Percentiles rank a stretch among this genome's conserved stretches.
These are phyloP conservation scores for Bradypodion ventrale DNA, from an alignment of 2,797 vertebrate genomes.

Conservation along the genomic window DNA sequence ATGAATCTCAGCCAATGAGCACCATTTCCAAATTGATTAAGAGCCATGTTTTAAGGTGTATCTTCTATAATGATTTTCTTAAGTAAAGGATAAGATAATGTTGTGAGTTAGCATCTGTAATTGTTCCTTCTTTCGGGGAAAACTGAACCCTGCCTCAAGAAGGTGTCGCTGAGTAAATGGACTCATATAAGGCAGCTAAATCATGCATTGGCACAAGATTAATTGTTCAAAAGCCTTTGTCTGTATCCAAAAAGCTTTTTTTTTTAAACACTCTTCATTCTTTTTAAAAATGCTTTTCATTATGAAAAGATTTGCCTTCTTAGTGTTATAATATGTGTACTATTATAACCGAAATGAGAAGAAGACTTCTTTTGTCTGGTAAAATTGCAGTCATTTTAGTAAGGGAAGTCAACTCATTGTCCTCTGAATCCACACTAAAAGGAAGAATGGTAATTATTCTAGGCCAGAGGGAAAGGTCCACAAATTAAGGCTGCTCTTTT, in stretches of 20 bases:
- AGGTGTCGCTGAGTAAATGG: slow-evolving; percentile 9
- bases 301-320: not conserved
- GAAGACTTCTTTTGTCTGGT: not conserved
- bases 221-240: not conserved
- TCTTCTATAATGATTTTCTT: slow-evolving; percentile 36
- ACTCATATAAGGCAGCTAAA: slow-evolving; percentile 6
- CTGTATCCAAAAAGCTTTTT: not conserved
- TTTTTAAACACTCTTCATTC: too few species aligned
- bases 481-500: not conserved
- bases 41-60: slow-evolving; percentile 22
- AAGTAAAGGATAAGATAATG: not conserved
- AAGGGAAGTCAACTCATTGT: too few species aligned
- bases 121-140: slow-evolving; percentile 35
- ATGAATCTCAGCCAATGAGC: slow-evolving; percentile 20
- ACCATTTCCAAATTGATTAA: slow-evolving; percentile 35
- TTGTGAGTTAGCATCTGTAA: slow-evolving; percentile 41
- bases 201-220: not conserved
- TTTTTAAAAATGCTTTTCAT: too few species aligned
- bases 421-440: not conserved
- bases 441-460: not conserved
- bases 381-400: too few species aligned
- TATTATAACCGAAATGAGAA: slow-evolving; percentile 23
- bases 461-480: not conserved
- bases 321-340: not conserved
- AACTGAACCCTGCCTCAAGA: slow-evolving; percentile 7